Conservation (phyloP, 2,797 vertebrate species). For the Coreius guichenoti region DNA sequence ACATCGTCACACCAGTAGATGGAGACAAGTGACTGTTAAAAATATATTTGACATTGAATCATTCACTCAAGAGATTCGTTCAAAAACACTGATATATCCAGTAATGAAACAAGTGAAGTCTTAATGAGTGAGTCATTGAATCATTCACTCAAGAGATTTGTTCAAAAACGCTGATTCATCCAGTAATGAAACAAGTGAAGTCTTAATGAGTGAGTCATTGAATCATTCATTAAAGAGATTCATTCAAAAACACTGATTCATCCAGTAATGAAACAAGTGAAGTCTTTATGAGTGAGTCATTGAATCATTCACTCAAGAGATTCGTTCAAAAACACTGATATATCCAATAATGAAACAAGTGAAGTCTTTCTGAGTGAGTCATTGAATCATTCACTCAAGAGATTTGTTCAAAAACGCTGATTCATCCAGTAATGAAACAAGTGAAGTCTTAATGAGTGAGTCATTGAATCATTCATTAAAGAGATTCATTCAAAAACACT, state of each 20-base stretch:
- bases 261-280: not conserved
- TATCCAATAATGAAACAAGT: too few relatives aligned
- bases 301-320: too few relatives aligned
- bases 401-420: too few relatives aligned
- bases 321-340: too few relatives aligned
- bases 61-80: not conserved
- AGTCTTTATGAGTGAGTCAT: not conserved
- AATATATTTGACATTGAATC: not conserved
- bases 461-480: too few relatives aligned
- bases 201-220: not conserved
- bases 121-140: not conserved
- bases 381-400: too few relatives aligned
- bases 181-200: not conserved
- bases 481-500: too few relatives aligned
- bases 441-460: too few relatives aligned
- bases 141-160: not conserved
- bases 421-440: too few relatives aligned
- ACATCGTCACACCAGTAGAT: too few relatives aligned
- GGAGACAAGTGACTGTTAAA: too few relatives aligned
- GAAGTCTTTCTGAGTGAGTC: too few relatives aligned
- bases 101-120: not conserved
- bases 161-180: not conserved
- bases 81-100: not conserved
- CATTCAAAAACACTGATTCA: not conserved
- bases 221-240: not conserved